Evolutionary conservation across 2,113 vertebrate species (phyloP).

Genomic region (cattle (Bos taurus)): DNA sequence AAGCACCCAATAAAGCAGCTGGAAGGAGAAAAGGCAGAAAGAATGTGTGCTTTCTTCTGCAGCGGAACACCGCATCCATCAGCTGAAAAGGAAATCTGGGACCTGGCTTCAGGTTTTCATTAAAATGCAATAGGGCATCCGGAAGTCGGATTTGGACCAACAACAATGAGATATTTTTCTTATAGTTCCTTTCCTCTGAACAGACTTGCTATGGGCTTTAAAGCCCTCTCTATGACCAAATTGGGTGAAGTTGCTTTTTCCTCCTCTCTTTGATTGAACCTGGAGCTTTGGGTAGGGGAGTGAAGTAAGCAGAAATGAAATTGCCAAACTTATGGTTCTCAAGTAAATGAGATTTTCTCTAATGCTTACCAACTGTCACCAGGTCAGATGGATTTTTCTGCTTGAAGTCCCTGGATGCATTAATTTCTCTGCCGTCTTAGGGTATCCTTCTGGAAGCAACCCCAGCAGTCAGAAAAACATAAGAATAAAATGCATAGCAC

Average conservation of each 20-base stretch:
- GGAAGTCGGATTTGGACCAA: constrained; percentile 17
- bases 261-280: constrained; percentile 42
- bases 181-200: neutral
- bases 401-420: constrained; percentile 59
- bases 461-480: neutral
- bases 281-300: constrained; percentile 44
- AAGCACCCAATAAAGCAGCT: constrained; percentile 19
- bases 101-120: constrained; percentile 39
- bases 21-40: neutral
- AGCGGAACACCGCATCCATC: neutral
- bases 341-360: constrained; percentile 72
- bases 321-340: constrained; percentile 66
- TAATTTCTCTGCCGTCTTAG: constrained; percentile 50
- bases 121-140: constrained; percentile 29
- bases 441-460: constrained; percentile 39
- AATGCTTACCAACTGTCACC: constrained; percentile 69
- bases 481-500: constrained; percentile 42
- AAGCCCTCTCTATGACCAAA: constrained; percentile 40
- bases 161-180: constrained; percentile 35
- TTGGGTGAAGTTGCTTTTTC: constrained; percentile 32
- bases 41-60: neutral
- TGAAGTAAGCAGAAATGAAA: constrained; percentile 67
- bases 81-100: constrained; percentile 8
- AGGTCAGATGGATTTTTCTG: constrained; percentile 70
- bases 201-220: neutral